Evolutionary conservation across 2,888 invertebrate species (phyloP).

Genomic region (Ochropleura leucogaster): DNA sequence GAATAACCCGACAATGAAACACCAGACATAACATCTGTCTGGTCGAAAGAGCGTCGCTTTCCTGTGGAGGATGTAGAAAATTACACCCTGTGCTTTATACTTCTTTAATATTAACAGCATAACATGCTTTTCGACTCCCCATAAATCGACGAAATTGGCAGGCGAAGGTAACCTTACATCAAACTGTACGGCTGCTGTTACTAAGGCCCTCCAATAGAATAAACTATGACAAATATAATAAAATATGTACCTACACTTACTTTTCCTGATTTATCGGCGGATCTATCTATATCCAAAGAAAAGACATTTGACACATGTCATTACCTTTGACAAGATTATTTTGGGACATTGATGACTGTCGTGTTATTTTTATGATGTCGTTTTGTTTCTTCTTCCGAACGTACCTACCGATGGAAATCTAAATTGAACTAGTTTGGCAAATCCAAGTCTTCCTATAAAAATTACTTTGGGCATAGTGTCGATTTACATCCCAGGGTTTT

Average conservation of each 20-base stretch:
- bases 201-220: background rate
- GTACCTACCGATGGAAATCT: background rate
- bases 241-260: background rate
- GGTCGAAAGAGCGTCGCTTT: no score
- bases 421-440: background rate
- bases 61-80: no score
- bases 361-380: background rate
- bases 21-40: no score
- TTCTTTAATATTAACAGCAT: background rate
- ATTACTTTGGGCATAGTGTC: background rate
- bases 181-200: background rate
- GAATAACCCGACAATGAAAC: no score
- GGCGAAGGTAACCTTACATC: background rate
- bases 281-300: background rate
- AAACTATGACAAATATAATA: background rate
- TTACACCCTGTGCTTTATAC: no score
- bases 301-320: background rate
- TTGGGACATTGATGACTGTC: background rate
- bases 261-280: background rate
- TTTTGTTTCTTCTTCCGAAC: background rate
- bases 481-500: no score
- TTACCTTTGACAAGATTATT: background rate
- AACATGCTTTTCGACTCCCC: background rate
- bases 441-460: background rate
- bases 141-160: background rate